Evolutionary conservation across 2,888 invertebrate genomes (phyloP), one percentile per base, ranked within the genome.

Genomic region (Tachina fera): DNA sequence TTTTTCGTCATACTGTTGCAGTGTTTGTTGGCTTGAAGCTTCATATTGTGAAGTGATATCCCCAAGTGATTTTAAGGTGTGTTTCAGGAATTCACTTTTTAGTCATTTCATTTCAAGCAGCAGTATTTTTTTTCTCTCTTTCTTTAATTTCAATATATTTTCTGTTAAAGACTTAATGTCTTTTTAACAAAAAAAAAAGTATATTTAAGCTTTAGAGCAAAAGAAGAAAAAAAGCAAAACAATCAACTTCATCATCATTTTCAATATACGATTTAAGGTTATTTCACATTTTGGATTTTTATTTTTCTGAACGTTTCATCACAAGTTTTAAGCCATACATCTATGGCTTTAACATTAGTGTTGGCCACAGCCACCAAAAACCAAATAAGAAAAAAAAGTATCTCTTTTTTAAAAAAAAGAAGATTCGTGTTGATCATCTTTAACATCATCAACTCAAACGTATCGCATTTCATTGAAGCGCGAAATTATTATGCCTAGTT

Each of bases 381-480:
- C 41, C 14, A 41, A 68, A 58, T 45, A 60, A 72, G 58, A 58
- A 3, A 68, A 71, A 67, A 51, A 72, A 13, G 6, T 14, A 31
- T 31, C 4, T 4, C 31, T 31, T 1, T 10, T 11, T 9, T n/a
- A 58, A 60, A 61, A 82, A 77, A 70, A 53, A 81, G 11, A 19
- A 63, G 83, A 83, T 80, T 86, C 86, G 83, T 83, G 83, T 83
- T 86, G 86, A 86, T 86, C 86, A 86, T 86, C 86, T 86, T 86
- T 83, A 86, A 86, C 86, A 86, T 86, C 84, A 87, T 79, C 84
- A 87, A 78, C 78, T 81, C 84, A 84, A 85, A 84, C 84, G 88
- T 88, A 89, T 88, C 89, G 87, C 88, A 88, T 88, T 88, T 89
- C 88, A 88, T 87, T 88, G 87, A 88, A 88, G 88, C 88, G 88